Conservation (phyloP, 30 jellyfish, hydroid and myxozoan species). For the Nemopilema nomurai region DNA sequence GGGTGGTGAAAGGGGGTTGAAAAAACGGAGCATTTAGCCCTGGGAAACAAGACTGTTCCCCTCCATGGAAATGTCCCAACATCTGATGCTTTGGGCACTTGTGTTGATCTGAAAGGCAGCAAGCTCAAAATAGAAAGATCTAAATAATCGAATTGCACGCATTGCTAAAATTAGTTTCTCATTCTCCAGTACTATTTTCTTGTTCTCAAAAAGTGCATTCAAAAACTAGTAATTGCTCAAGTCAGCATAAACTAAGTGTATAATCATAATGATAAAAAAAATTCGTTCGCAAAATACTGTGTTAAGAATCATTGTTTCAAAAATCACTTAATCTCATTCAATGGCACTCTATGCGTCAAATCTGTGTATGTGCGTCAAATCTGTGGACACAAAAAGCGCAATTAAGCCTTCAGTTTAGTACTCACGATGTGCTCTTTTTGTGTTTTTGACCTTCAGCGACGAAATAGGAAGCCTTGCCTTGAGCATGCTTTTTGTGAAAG, state of each 20-base stretch:
- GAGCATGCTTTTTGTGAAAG: constrained; percentile 33
- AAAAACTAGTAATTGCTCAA: too few species aligned
- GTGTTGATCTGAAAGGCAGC: constrained; percentile 17
- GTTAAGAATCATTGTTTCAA: too few species aligned
- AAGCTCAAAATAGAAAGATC: background rate
- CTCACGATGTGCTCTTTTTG: constrained; percentile 20
- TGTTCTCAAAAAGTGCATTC: too few species aligned
- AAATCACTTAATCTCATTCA: too few species aligned
- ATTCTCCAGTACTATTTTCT: too few species aligned
- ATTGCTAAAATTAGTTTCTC: too few species aligned
- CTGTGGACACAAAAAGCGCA: too few species aligned
- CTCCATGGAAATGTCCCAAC: background rate
- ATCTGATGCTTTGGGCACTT: constrained; percentile 1
- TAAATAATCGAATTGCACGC: background rate
- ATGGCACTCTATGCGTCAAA: too few species aligned
- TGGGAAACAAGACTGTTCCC: constrained; percentile 2
- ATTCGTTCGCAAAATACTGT: too few species aligned
- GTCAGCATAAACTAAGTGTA: too few species aligned
- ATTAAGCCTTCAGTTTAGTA: background rate
- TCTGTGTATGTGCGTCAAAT: too few species aligned
- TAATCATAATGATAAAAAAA: too few species aligned
- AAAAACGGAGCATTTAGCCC: constrained; percentile 1
- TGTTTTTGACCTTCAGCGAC: background rate
- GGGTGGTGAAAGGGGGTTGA: background rate
- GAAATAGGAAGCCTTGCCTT: constrained; percentile 12